Evolutionary conservation across 2,113 vertebrate genomes (phyloP), one percentile per base, ranked within the genome.

Genomic region (Sciurus niger): DNA sequence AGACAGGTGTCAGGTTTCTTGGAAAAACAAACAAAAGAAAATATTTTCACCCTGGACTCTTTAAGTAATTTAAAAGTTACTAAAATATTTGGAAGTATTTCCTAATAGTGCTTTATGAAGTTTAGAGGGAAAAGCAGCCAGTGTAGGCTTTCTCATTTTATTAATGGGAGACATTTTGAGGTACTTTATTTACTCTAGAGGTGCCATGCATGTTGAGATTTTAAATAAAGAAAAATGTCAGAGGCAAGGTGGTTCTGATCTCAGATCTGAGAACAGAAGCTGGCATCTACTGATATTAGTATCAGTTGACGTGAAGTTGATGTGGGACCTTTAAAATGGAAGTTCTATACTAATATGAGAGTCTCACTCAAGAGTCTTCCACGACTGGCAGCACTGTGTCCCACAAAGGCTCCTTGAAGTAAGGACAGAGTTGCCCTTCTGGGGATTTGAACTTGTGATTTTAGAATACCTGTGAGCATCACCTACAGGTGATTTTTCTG

Each of bases 371-470:
- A 63, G 77, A 91, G n/a, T 34, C 46, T 58, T n/a, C 20, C 20
- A 32, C 40, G 40, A 40, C 40, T 40, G 40, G 4, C 40, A 40
- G 40, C 40, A 40, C 73, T 83, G 17, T 74, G n/a, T 6, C 48
- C 60, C 30, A 55, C 25, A 30, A 67, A 78, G 77, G 4, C 2
- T 74, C 46, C 73, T 82, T 92, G 51, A 84, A 77, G 46, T 0
- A 9, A 83, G 20, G 32, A 17, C 25, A 37, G 40, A 84, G 17
- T 32, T 24, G 65, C 72, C 30, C 76, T 90, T 60, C 1, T 10
- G 53, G 48, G 65, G 46, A 63, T 82, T 94, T 94, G 18, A 46
- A 91, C 96, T 94, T 96, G 76, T 95, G 74, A 90, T 94, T 96
- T 95, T 72, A 89, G 77, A 87, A 74, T 18, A 58, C 74, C 67